Base-by-base conservation (phyloP, 2,888 invertebrate genomes). In the Spilarctia lutea region DNA sequence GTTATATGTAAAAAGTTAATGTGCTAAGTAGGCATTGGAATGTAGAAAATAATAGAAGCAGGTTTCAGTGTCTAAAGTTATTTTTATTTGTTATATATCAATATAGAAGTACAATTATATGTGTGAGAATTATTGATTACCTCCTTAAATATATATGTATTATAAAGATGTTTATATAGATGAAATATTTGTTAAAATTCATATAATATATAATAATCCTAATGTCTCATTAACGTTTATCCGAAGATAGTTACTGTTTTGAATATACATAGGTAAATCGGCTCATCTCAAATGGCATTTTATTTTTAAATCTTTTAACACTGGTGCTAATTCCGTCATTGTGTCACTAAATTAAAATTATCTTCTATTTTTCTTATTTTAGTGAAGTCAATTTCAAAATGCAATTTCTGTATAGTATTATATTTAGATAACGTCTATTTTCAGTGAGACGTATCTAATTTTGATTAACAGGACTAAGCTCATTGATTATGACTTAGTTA, bases 71-170 rank as follows among this genome's bases (percentile, higher is more conserved):
- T 81, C 73, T 78, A 75, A 75, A 82, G 52, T 67, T 72, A 76
- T 79, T 63, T 78, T 79, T 79, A 82, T 76, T 75, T 73, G 75
- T 77, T 75, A 60, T 78, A 78, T 70, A 83, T 85, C 82, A 71
- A 80, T 83, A 82, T 82, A 75, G 77, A 86, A 86, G 89, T 89
- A 87, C 85, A 89, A 87, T 83, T 79, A 74, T 73, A 81, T 82
- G 86, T 87, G 85, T 86, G 83, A 85, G 80, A 85, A 82, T 85
- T 63, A 80, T 77, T 75, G 73, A 87, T 86, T 90, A 90, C 87
- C 88, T 89, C 87, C 71, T 69, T 81, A 74, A 79, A 76, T 56
- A n/a, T 20, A 74, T 79, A 77, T 72, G 77, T 16, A 16, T 75
- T 75, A 79, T 79, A 77, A 76, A 74, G 71, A 81, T 80, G 82